Base-by-base conservation (phyloP, 2,113 vertebrate genomes). In the Embiotoca jacksoni region DNA sequence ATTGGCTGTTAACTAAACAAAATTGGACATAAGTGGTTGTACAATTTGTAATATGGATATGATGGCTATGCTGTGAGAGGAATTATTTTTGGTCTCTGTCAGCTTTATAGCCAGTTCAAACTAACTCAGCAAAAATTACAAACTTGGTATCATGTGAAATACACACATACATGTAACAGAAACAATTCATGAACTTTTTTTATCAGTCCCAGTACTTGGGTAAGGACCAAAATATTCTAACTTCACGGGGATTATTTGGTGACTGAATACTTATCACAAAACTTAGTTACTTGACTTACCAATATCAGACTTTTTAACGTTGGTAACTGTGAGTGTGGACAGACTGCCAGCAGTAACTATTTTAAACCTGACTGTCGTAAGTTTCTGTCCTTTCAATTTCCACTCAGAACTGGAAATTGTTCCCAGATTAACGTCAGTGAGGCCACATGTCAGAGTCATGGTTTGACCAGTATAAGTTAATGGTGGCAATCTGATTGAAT, bases 211-310 rank as follows among this genome's bases (percentile, higher is more conserved):
- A 1, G 23, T 3, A 44, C 0, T 11, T 44, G 13, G 8, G 41
- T 1, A 44, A 13, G 9, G 13, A 44, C 10, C 13, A 44, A 3
- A 44, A 1, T 44, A 11, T 11, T 44, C 10, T 11, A 44, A 44
- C 13, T 11, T 44, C 9, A 44, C 23, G 41, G 10, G 3, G 2
- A n/a, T 50, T 49, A 15, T 31, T 60, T 55, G 14, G 1, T 60
- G 7, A 9, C 0, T 62, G 16, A 6, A 23, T 52, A 56, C 8
- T 56, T 47, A 62, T 16, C 33, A 57, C 32, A 10, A 57, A 35
- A 33, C 46, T 5, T 4, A 39, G n/a, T 6, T 1, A 63, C 1
- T 23, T 55, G 1, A 84, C 92, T 89, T 53, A 94, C 93, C 93
- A 3, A 0, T 56, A 72, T 94, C 87, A 3, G 31, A 23, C 41